Evolutionary conservation across 2,113 vertebrate genomes (phyloP), one percentile per base, ranked within the genome.

Genomic region (Catharus fuscescens): DNA sequence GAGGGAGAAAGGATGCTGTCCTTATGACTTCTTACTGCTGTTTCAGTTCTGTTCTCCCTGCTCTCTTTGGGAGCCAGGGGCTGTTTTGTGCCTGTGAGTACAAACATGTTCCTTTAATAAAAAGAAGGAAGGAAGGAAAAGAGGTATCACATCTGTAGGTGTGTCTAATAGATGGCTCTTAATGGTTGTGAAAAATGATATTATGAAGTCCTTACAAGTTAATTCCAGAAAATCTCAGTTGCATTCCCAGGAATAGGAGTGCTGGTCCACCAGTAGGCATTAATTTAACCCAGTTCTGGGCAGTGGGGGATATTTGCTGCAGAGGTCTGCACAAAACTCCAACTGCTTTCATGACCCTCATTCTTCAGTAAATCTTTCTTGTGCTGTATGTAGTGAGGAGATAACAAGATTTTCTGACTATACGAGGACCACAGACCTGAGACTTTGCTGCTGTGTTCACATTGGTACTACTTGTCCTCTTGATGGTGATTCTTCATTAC

Each of bases 401-500:
- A 25, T 77, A n/a, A 9, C 2, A 2, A 1, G 2, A 18, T 32
- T 44, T 78, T 66, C 53, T 1, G 0, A 12, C 47, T 1, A 1
- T 5, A 5, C 3, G 3, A 45, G 18, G 28, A 31, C 17, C 8
- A 9, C 3, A 1, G 38, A 9, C 4, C 31, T 8, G 7, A 72
- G 24, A 21, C 32, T 44, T 47, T 7, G 15, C 38, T 38, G 29
- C 32, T 8, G 0, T 12, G 23, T 59, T 69, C 15, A 16, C 4
- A 1, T 42, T 36, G 45, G 20, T 54, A 17, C 7, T 67, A 31
- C 2, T 2, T 62, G 20, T 26, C 4, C 14, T 61, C 12, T 70
- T 70, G 32, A 29, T 72, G 8, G 14, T 61, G 11, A 50, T 29
- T 57, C 6, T 53, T 80, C 15, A 12, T 65, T 62, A 18, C 12